These are phyloP conservation scores for Pharmacophagus antenor DNA, from an alignment of 2,888 invertebrate genomes.

Conservation along the genomic window DNA sequence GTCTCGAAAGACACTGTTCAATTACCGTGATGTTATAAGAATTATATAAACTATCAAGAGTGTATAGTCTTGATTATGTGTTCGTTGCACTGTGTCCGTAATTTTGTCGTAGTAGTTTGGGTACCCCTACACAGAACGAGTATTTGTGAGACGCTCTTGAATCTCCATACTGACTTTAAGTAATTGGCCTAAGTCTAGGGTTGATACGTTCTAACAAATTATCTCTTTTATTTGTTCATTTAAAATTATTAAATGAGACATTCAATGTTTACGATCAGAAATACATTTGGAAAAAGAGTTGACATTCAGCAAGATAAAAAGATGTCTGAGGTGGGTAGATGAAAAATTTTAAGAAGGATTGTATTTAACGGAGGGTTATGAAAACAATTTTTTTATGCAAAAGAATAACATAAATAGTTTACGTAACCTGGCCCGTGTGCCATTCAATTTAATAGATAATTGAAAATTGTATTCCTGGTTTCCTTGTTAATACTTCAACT, in stretches of 20 bases:
- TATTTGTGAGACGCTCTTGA: constrained; percentile 46
- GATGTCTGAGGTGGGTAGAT: too few relatives aligned
- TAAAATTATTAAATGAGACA: too few relatives aligned
- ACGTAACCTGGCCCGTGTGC: not conserved
- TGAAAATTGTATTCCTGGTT: not conserved
- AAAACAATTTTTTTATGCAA: not conserved
- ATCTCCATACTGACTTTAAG: constrained; percentile 70
- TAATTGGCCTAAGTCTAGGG: constrained; percentile 73
- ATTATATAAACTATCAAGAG: not conserved
- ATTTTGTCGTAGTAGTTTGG: constrained; percentile 4
- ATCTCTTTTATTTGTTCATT: too few relatives aligned
- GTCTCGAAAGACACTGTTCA: too few relatives aligned
- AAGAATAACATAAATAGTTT: not conserved
- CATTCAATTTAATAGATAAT: too few relatives aligned
- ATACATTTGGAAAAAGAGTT: too few relatives aligned
- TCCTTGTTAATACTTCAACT: too few relatives aligned
- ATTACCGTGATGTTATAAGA: not conserved
- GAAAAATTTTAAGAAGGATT: too few relatives aligned
- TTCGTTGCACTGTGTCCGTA: not conserved
- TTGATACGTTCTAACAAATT: constrained; percentile 37
- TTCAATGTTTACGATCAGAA: too few relatives aligned
- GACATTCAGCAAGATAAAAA: too few relatives aligned
- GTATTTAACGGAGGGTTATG: too few relatives aligned
- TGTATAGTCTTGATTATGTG: not conserved
- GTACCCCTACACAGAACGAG: constrained; percentile 54